Base-by-base conservation (phyloP, 2,888 invertebrate species). In the Coleophora flavipennella region DNA sequence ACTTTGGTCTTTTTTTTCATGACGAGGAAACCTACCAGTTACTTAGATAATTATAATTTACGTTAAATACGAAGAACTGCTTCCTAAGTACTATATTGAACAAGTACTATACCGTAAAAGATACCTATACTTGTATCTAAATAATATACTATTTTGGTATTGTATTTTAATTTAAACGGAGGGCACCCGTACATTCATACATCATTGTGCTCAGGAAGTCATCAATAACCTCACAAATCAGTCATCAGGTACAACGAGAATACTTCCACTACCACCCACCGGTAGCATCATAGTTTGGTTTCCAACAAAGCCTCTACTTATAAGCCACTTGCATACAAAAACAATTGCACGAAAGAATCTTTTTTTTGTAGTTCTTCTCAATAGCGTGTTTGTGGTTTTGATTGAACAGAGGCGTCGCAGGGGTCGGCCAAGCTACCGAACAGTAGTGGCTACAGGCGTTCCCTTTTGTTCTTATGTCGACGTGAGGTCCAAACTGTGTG, bases 351-450 rank as follows among this genome's bases (percentile, higher is more conserved):
- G 12, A 29, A 44, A 46, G 45, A 51, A 60, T 20, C 20, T 20
- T 20, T 20, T 20, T 20, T 20, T 20, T 20, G 29, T 9, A 29
- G 10, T 9, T 49, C 45, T 56, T 39, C 47, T 67, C 59, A 68
- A 70, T 70, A 64, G 65, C 56, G 60, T 77, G 72, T 79, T 75
- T 80, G 80, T 76, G 80, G 80, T 79, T 74, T 73, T 56, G 67
- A 79, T 77, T 64, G 59, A 70, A 67, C 62, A 56, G 62, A 55
- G 64, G 42, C 39, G 50, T 50, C 69, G 50, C 55, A 63, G 70
- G 68, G 67, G 68, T 63, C 59, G 49, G 25, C 29, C 43, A 44
- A 35, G 78, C 80, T 80, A 76, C 80, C 43, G 80, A 67, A 74
- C 74, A 67, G 76, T 72, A 72, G 73, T 67, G 48, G 52, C 49